phyloP scores from a whole-genome alignment of 2,113 vertebrate genomes.

The Micromys minutus region DNA sequence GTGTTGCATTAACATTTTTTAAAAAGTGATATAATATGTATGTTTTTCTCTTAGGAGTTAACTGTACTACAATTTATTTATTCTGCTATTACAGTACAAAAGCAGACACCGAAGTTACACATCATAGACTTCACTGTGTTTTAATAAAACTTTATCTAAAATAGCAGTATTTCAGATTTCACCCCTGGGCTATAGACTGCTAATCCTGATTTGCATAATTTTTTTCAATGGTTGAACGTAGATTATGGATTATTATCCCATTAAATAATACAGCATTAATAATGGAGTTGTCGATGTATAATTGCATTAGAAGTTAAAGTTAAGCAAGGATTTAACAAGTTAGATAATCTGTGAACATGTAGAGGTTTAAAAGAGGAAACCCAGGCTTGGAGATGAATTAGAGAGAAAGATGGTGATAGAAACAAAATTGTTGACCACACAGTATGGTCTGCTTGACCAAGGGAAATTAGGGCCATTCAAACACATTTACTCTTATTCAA shows the following conservation, averaged over 20 bases:
- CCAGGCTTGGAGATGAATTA: neutral
- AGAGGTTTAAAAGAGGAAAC: neutral
- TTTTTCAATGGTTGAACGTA: neutral
- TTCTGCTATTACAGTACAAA: neutral
- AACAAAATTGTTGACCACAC: neutral
- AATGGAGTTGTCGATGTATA: neutral
- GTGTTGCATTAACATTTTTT: neutral
- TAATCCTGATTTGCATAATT: neutral
- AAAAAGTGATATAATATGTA: neutral
- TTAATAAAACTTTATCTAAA: neutral
- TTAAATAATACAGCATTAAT: neutral
- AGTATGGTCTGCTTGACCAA: neutral
- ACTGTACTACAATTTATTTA: neutral
- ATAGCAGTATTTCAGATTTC: neutral
- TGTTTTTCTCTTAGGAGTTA: neutral
- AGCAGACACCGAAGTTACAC: neutral
- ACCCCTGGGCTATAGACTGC: neutral
- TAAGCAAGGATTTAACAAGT: neutral
- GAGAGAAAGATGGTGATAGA: neutral
- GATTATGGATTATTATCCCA: neutral
- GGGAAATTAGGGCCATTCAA: neutral
- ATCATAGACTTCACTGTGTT: neutral
- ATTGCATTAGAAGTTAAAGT: neutral
- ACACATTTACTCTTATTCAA: neutral
- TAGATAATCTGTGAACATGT: neutral